Base-by-base conservation (phyloP, 2,797 vertebrate genomes). In the Luscinia luscinia region DNA sequence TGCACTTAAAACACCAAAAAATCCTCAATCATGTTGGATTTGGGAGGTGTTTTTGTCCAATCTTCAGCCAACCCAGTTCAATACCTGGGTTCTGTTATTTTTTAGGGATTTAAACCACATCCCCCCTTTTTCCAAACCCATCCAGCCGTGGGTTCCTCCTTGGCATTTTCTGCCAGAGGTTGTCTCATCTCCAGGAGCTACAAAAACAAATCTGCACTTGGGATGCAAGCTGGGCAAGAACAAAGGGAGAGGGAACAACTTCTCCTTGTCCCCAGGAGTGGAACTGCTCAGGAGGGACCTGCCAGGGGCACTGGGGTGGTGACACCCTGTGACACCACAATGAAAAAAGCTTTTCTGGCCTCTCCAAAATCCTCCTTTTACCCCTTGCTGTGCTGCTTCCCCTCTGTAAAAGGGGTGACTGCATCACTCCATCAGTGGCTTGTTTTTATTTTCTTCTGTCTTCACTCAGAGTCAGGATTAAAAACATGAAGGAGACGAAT, bases 221-320 rank as follows among this genome's bases (percentile, higher is more conserved):
- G 90, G 88, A 38, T 0, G 0, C 0, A 10, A 54, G 32, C 1
- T 30, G 55, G 68, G 52, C 46, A 43, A 64, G 82, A 30, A 63
- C 9, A 88, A 79, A 68, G 21, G 28, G 36, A 79, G 61, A 59
- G 46, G 80, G 45, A 92, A 95, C 77, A 82, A 46, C 63, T 74
- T 68, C 38, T 10, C 24, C 0, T 34, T 70, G 85, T 45, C 8
- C 9, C 58, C 11, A n/a, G 36, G 58, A 24, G 48, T 36, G 0
- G 1, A 34, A 12, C 36, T 85, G 54, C 54, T 81, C 6, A 12
- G 58, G 40, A 46, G 36, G n/a, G 20, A 2, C 30, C 38, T 4
- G 9, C 90, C 59, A 67, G 36, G 86, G 43, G 88, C 94, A 57
- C 48, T 77, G 93, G 38, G 40, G 85, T 9, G 84, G 24, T 27